A percentile compares a stretch with the other conserved stretches of the same genome.
Conservation (phyloP, 2,888 invertebrate genomes). For the Tiliacea citrago region DNA sequence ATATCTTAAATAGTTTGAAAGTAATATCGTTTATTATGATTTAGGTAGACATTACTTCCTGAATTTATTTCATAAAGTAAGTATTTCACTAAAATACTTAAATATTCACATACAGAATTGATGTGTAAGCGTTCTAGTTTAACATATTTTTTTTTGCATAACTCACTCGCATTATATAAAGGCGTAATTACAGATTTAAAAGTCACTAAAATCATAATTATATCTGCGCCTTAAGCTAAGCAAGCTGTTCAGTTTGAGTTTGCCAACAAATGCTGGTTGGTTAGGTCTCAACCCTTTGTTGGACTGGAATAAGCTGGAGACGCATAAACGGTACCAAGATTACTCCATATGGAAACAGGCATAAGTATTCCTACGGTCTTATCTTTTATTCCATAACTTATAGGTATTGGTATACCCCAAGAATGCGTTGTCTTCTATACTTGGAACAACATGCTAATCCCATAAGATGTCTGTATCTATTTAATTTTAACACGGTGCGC, state of each 20-base stretch:
- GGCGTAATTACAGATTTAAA: no score
- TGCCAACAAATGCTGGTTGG: not conserved
- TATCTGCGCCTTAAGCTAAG: no score
- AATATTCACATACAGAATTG: no score
- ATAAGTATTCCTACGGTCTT: constrained; percentile 33
- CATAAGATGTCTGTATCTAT: constrained; percentile 48
- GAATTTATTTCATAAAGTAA: no score
- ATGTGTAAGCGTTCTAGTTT: no score
- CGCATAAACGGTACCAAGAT: constrained; percentile 1
- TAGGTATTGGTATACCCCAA: constrained; percentile 33
- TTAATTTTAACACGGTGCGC: constrained; percentile 57
- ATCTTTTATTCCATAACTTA: constrained; percentile 47
- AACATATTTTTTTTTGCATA: no score
- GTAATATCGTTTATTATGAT: no score
- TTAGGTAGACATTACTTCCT: no score
- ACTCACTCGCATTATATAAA: no score
- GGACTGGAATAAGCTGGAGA: not conserved
- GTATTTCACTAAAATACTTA: no score
- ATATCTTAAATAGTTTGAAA: no score
- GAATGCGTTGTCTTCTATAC: constrained; percentile 55
- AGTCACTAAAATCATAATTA: no score
- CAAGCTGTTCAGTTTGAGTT: not conserved
- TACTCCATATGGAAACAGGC: constrained; percentile 18
- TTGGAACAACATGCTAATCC: constrained; percentile 58
- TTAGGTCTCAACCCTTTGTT: constrained; percentile 3